Base-by-base conservation (phyloP, 1,140 invertebrate genomes). In the Hermetia illucens region DNA sequence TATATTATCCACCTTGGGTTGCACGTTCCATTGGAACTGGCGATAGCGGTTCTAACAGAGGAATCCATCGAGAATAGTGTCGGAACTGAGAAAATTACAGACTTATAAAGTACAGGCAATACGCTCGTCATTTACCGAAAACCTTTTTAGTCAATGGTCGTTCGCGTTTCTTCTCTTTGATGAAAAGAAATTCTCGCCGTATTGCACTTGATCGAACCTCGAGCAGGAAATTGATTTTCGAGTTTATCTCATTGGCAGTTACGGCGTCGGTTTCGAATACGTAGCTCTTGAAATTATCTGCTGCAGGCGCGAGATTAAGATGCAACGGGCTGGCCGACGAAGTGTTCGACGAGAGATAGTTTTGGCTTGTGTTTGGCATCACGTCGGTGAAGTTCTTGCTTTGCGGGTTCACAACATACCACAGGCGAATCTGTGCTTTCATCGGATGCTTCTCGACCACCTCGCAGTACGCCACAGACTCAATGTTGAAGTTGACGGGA, bases 151-250 rank as follows among this genome's bases (percentile, higher is more conserved):
- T 42, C 31, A 47, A 48, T 24, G 19, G 39, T 43, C 70, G 64
- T 29, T 70, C 64, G 24, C 66, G 58, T 54, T 77, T 79, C n/a
- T 69, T 68, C 49, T 75, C 71, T 36, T 68, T 63, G 21, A 70
- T 59, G 20, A 79, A 50, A 29, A 58, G 43, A 52, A 81, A 92
- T 54, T 91, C 86, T 48, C 82, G 78, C 22, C 85, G 66, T 31
- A 77, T 76, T 4, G 70, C 65, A 56, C 81, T 87, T 17, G 79
- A 79, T 40, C 79, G 67, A 41, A 91, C 64, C 48, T 91, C 81
- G 37, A 94, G 55, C 42, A 92, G 91, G 39, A 84, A 75, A 61
- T 85, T 89, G 2, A 92, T 71, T 68, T 91, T 92, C 38, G 79
- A 73, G 3, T 89, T 79, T 20, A 93, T 89, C 61, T 85, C 81